A percentile compares a stretch with the other conserved stretches of the same genome.
These are phyloP conservation scores for Pectinophora gossypiella DNA, from an alignment of 1,140 invertebrate genomes.

Conservation along the genomic window DNA sequence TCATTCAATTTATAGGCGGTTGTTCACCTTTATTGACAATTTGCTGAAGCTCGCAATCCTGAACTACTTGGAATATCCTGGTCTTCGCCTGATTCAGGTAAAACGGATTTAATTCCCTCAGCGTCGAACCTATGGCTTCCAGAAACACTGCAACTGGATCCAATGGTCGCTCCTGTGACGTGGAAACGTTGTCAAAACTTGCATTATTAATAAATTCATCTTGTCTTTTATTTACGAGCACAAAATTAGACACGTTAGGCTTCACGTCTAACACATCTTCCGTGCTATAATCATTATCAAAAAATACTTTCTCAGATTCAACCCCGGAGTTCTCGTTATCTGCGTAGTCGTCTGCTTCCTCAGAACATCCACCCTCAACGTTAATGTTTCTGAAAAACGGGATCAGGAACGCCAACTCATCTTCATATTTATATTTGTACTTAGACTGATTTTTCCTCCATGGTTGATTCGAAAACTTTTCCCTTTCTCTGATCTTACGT, in stretches of 20 bases:
- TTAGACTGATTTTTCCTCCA: background rate
- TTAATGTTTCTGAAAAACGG: background rate
- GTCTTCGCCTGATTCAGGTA: background rate
- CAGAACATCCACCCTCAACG: background rate
- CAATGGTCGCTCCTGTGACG: background rate
- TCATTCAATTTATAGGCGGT: no score
- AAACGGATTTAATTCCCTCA: background rate
- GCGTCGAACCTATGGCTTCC: background rate
- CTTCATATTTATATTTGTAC: background rate
- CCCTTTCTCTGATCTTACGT: background rate
- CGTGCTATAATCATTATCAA: no score
- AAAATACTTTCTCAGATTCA: no score
- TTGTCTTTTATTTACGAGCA: no score
- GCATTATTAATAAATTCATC: no score
- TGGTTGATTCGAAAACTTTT: background rate
- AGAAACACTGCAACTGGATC: background rate
- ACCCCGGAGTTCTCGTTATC: no score
- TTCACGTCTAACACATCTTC: no score
- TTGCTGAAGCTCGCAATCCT: background rate
- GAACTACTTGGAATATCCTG: background rate
- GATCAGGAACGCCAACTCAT: background rate
- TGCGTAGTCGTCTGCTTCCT: background rate
- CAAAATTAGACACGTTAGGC: no score
- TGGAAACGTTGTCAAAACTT: no score
- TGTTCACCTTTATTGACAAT: background rate